A percentile compares a stretch with the other conserved stretches of the same genome.
phyloP scores from a whole-genome alignment of 2,113 vertebrate species.

The Micromys minutus region DNA sequence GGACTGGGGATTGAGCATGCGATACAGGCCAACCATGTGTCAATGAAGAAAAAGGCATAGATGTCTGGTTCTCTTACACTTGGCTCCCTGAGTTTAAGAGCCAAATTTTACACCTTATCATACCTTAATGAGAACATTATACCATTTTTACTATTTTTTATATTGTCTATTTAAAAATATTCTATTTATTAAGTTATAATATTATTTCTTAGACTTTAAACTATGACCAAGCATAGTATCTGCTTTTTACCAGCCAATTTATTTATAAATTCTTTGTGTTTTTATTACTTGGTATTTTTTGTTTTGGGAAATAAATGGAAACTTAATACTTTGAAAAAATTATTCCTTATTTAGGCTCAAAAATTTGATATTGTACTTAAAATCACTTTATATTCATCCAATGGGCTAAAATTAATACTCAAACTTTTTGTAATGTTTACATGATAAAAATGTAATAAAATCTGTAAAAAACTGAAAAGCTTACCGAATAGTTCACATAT shows the following conservation, averaged over 20 bases:
- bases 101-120: background rate
- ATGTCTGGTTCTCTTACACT: background rate
- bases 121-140: background rate
- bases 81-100: background rate
- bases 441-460: slow-evolving; percentile 36
- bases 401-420: slow-evolving; percentile 16
- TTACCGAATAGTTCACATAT: background rate
- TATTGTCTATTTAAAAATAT: slow-evolving; percentile 41
- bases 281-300: background rate
- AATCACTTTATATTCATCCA: background rate
- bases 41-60: background rate
- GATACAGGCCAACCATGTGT: background rate
- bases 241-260: background rate
- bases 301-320: background rate
- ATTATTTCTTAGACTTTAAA: background rate
- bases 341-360: background rate
- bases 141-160: background rate
- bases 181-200: background rate
- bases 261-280: background rate
- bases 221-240: background rate
- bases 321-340: background rate
- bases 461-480: slow-evolving; percentile 10
- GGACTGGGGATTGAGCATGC: too few relatives aligned
- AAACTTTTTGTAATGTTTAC: background rate
- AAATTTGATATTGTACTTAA: background rate